Evolutionary conservation across 2,888 invertebrate genomes (phyloP), one percentile per base, ranked within the genome.

Genomic region (Phragmatobia fuliginosa): DNA sequence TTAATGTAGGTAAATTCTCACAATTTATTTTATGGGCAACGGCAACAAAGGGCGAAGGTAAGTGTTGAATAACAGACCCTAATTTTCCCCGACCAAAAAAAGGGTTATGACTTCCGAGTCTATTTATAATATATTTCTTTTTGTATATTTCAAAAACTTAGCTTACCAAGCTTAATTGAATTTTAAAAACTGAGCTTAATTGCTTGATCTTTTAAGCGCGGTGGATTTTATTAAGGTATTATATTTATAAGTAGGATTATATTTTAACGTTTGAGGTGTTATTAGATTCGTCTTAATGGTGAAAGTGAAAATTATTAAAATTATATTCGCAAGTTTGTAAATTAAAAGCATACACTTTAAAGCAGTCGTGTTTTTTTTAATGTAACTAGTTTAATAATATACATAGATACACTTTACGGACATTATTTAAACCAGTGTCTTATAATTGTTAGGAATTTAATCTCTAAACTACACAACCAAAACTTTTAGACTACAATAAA

Each of bases 1-100:
- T 49, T 73, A 64, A 69, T 62, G 60, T n/a, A 69, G 61, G 60
- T n/a, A 21, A n/a, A 52, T 78, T 79, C 79, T 68, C 80, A 80
- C 78, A 72, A 59, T 70, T 73, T 68, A 77, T 70, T 67, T 79
- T 67, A 36, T 67, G 67, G 71, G 72, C 71, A 72, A 79, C 10
- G 58, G 25, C 36, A 32, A 28, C 32, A 58, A 66, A 59, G 31
- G 38, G 28, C 59, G 38, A 31, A 45, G 45, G 45, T 49, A 49
- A 21, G 28, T 32, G 66, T 65, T 56, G 21, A 38, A 28, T 56
- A 65, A n/a, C n/a, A 49, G 25, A 32, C 21, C 45, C n/a, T 45
- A 49, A n/a, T n/a, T 49, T 45, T 21, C 21, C 21, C 21, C 21
- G 7, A 21, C 21, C 45, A 45, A 21, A 45, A 45, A 8, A 6